Evolutionary conservation across 2,113 vertebrate species (phyloP).

Genomic region (Spermophilus dauricus): DNA sequence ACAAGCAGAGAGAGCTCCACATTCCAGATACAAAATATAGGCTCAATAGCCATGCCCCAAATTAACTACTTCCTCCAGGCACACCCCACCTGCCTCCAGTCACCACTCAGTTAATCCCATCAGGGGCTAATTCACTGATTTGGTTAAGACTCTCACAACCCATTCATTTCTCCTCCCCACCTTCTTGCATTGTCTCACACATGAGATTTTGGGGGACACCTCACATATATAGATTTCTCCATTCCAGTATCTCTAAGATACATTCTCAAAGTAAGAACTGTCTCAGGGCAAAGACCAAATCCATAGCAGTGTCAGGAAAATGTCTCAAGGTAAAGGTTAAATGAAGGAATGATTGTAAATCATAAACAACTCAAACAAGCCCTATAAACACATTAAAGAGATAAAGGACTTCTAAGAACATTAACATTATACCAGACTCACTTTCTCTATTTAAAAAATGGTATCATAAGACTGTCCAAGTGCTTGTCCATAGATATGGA

Average conservation of each 20-base stretch:
- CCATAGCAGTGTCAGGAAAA: background rate
- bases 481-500: background rate
- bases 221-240: background rate
- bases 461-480: background rate
- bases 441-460: background rate
- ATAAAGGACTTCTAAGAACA: background rate
- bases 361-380: background rate
- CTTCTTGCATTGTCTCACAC: too few relatives aligned
- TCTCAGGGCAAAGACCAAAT: background rate
- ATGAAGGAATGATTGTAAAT: background rate
- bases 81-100: too few relatives aligned
- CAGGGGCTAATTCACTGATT: too few relatives aligned
- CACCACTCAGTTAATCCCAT: too few relatives aligned
- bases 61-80: too few relatives aligned
- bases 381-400: background rate
- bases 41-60: too few relatives aligned
- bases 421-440: too few relatives aligned
- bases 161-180: too few relatives aligned
- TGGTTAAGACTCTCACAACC: too few relatives aligned
- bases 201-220: too few relatives aligned
- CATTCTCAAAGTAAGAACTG: background rate
- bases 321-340: background rate
- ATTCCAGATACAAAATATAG: too few relatives aligned
- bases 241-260: background rate
- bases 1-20: too few relatives aligned